Conservation (phyloP, 2,888 invertebrate species). For the Hirtodrosophila trivittata region DNA sequence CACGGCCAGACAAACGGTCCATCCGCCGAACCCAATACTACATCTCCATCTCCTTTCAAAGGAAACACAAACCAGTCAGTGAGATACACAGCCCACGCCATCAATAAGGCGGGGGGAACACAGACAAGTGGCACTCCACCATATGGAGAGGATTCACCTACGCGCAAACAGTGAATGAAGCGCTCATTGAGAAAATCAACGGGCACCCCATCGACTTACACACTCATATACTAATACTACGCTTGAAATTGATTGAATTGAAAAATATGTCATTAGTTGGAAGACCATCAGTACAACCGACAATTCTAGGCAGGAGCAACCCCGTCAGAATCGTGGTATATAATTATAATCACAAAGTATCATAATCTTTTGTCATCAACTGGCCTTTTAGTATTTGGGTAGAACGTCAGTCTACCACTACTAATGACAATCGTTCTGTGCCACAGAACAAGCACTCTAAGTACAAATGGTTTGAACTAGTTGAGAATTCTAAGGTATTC, state of each 20-base stretch:
- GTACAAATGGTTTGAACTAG: conserved; percentile 33
- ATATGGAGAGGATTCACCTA: no score
- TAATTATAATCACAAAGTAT: conserved; percentile 79
- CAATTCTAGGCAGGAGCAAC: conserved; percentile 83
- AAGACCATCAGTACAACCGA: conserved; percentile 82
- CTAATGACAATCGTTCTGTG: conserved; percentile 74
- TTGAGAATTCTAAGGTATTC: conserved; percentile 63
- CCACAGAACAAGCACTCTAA: conserved; percentile 1
- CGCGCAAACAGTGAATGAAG: no score
- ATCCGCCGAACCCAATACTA: conserved; percentile 2
- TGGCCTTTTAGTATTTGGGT: conserved; percentile 81
- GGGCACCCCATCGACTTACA: no score
- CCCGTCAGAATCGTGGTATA: conserved; percentile 81
- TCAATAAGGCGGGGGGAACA: no score
- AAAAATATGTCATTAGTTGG: conserved; percentile 67
- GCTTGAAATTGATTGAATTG: conserved; percentile 39
- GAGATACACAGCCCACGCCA: no score
- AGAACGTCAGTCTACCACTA: conserved; percentile 83
- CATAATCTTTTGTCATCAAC: conserved; percentile 82
- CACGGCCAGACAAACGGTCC: conserved; percentile 66
- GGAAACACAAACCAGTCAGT: no score
- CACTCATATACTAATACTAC: neutral
- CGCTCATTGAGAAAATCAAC: no score
- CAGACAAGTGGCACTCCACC: no score
- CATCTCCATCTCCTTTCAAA: no score